A percentile compares a stretch with the other conserved stretches of the same genome.
phyloP scores from a whole-genome alignment of 2,888 invertebrate genomes.

The Tribolium freemani region DNA sequence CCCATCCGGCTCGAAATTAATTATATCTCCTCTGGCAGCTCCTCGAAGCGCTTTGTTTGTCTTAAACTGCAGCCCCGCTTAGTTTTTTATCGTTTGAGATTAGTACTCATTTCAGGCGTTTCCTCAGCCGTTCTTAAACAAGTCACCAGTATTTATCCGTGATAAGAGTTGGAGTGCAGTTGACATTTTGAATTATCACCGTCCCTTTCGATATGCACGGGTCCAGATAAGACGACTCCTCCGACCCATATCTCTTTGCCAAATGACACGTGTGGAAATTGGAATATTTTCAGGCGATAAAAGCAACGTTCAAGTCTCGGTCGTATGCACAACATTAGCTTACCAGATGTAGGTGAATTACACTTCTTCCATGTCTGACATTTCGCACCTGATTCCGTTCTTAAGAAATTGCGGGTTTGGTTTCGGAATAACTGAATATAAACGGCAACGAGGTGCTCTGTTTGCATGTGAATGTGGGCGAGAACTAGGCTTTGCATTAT shows the following conservation, averaged over 20 bases:
- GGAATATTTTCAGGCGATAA: slow-evolving; percentile 48
- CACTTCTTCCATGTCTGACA: slow-evolving; percentile 12
- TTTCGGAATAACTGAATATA: slow-evolving; percentile 45
- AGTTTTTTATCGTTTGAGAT: slow-evolving; percentile 22
- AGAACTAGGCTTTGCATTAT: slow-evolving; percentile 33
- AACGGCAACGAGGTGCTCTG: slow-evolving; percentile 14
- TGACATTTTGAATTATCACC: slow-evolving; percentile 4
- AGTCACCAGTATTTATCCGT: slow-evolving; percentile 3
- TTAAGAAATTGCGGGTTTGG: slow-evolving; percentile 42
- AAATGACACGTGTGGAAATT: slow-evolving; percentile 52
- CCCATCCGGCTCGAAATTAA: slow-evolving; percentile 14
- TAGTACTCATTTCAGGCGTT: slow-evolving; percentile 21
- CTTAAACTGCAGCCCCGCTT: slow-evolving; percentile 11
- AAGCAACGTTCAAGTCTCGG: not conserved
- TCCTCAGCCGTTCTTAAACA: not conserved
- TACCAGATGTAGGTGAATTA: slow-evolving; percentile 20
- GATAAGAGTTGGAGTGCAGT: slow-evolving; percentile 25
- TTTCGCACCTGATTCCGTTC: slow-evolving; percentile 41
- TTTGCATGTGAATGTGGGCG: slow-evolving; percentile 37
- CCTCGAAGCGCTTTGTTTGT: slow-evolving; percentile 19
- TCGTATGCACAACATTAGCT: slow-evolving; percentile 12
- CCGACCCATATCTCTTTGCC: slow-evolving; percentile 49
- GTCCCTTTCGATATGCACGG: slow-evolving; percentile 6
- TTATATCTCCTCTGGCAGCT: slow-evolving; percentile 3
- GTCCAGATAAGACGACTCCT: slow-evolving; percentile 44